Evolutionary conservation across 2,797 vertebrate species (phyloP), one percentile per base, ranked within the genome.

Genomic region (Steatocranus sp.): DNA sequence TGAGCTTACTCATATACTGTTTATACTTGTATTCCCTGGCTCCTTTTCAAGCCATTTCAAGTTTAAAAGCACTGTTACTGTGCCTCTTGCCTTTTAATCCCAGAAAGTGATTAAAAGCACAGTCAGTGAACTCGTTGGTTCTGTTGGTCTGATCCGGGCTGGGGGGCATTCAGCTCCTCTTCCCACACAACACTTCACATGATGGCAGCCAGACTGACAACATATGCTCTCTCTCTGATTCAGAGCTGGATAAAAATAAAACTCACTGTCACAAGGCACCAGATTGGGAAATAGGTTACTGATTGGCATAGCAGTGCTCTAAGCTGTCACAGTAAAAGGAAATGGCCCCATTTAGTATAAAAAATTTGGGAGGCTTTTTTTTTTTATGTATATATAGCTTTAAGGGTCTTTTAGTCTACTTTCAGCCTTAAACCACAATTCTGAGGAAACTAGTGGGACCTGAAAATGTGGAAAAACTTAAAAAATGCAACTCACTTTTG

Each of bases 261-360:
- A 92, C 92, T 93, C 91, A 86, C 91, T 93, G 93, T 94, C 95
- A 95, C 92, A 93, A 95, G 95, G 94, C 94, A 92, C 93, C 96
- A 97, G 96, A 96, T 96, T 92, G 96, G 94, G 94, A 96, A 96
- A 95, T 97, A 91, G 96, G 96, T 96, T 96, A 97, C 90, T 50
- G 90, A 94, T 94, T 87, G 86, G 92, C 91, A 88, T 91, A 89
- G 89, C 87, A 90, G 84, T 49, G 79, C 88, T 87, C 78, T 91
- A 88, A 89, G 88, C 91, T 88, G 85, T 89, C 86, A 89, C 87
- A 88, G 83, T 85, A 79, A 91, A 86, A 90, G 74, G 85, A 82
- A 91, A 89, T 88, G 90, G 79, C 92, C 95, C 91, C 85, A 85
- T 94, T 95, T 90, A 79, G 54, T 83, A 68, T 85, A 53, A 81